phyloP scores from a whole-genome alignment of 1,140 invertebrate genomes.

The Drosophila orosa region DNA sequence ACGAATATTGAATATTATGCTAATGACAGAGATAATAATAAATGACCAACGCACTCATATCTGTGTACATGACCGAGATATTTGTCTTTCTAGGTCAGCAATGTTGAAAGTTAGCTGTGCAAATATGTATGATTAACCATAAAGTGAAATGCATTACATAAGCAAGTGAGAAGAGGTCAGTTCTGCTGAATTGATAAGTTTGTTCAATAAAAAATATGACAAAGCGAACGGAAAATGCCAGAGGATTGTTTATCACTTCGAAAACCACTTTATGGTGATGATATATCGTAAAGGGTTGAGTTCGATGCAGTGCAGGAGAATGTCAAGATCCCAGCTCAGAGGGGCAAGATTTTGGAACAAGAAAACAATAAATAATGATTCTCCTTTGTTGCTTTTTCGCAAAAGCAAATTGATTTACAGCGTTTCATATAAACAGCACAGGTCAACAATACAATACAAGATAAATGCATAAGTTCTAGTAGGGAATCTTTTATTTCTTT shows the following conservation, averaged over 20 bases:
- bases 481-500: not conserved
- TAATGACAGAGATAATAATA: slow-evolving; percentile 45
- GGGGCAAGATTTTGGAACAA: not conserved
- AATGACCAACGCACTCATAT: slow-evolving; percentile 18
- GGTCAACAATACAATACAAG: not conserved
- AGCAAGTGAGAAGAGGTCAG: slow-evolving; percentile 36
- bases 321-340: not conserved
- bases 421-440: slow-evolving; percentile 6
- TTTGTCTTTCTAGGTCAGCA: slow-evolving; percentile 52
- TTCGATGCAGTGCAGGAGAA: not conserved
- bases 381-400: slow-evolving; percentile 21
- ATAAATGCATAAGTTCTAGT: not conserved
- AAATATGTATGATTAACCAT: slow-evolving; percentile 34
- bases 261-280: slow-evolving; percentile 19
- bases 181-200: slow-evolving; percentile 22
- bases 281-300: slow-evolving; percentile 7
- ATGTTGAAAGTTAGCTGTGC: slow-evolving; percentile 29
- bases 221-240: slow-evolving; percentile 12
- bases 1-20: slow-evolving; percentile 47
- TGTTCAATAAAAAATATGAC: slow-evolving; percentile 29
- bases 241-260: slow-evolving; percentile 24
- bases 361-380: slow-evolving; percentile 28
- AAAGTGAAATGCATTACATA: slow-evolving; percentile 37
- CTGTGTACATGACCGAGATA: slow-evolving; percentile 43
- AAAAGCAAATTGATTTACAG: slow-evolving; percentile 20